Conservation (phyloP, 2,888 invertebrate genomes). For the Lapara coniferarum region DNA sequence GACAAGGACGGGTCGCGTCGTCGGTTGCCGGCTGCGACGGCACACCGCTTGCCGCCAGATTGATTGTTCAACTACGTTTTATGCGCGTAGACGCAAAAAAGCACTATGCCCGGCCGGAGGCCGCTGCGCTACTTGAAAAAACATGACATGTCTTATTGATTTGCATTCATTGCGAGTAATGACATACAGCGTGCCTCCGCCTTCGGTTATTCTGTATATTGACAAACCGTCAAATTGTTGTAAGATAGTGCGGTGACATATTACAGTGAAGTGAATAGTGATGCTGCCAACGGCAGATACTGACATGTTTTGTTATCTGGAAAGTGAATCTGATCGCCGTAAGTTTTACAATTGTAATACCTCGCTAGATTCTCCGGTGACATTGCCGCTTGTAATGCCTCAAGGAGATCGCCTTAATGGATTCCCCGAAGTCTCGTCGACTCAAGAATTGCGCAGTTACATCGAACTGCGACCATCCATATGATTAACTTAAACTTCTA, state of each 20-base stretch:
- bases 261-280: constrained; percentile 36
- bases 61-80: constrained; percentile 51
- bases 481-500: constrained; percentile 60
- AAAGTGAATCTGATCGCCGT: constrained; percentile 54
- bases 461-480: constrained; percentile 53
- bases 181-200: constrained; percentile 49
- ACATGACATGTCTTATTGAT: constrained; percentile 42
- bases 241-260: constrained; percentile 47
- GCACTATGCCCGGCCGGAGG: constrained; percentile 44
- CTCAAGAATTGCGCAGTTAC: constrained; percentile 72
- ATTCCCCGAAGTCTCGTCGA: constrained; percentile 64
- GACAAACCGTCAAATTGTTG: not conserved
- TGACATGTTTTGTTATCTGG: constrained; percentile 52
- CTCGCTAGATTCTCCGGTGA: constrained; percentile 43
- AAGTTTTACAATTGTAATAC: constrained; percentile 52
- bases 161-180: constrained; percentile 43
- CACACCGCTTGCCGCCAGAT: constrained; percentile 50
- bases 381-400: constrained; percentile 58
- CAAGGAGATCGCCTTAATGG: constrained; percentile 69
- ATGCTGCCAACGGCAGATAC: constrained; percentile 1
- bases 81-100: constrained; percentile 47
- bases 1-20: constrained; percentile 68
- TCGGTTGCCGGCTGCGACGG: constrained; percentile 45
- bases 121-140: constrained; percentile 47
- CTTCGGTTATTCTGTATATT: not conserved